Evolutionary conservation across 2,797 vertebrate genomes (phyloP).

Genomic region (Chelmon rostratus): DNA sequence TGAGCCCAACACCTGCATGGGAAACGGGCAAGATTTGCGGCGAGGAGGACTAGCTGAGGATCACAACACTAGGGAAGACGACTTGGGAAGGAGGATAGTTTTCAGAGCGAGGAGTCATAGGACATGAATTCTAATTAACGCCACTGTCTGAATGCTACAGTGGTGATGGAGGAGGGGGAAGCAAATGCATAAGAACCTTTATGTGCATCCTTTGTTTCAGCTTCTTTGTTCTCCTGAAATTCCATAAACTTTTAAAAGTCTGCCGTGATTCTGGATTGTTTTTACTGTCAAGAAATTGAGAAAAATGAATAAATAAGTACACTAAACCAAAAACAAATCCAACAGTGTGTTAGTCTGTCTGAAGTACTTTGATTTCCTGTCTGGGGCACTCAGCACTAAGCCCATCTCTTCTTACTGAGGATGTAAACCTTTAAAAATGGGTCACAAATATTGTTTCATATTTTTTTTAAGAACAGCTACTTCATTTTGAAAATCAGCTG

Average conservation of each 20-base stretch:
- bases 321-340: background rate
- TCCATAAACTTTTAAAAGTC: background rate
- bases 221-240: conserved; percentile 4
- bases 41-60: conserved; percentile 64
- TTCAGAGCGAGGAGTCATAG: conserved; percentile 59
- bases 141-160: conserved; percentile 40
- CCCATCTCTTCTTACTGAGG: background rate
- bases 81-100: conserved; percentile 61
- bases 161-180: conserved; percentile 17
- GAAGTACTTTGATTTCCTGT: background rate
- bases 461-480: background rate
- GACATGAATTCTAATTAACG: conserved; percentile 76
- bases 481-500: background rate
- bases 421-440: background rate
- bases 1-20: conserved; percentile 85
- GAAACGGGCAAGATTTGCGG: conserved; percentile 83
- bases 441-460: background rate
- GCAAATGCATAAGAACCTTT: conserved; percentile 3
- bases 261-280: background rate
- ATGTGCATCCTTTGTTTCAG: conserved; percentile 19
- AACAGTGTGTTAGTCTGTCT: background rate
- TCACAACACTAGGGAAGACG: conserved; percentile 76
- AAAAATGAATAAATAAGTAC: no score
- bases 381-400: no score
- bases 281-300: conserved; percentile 4